A percentile compares a stretch with the other conserved stretches of the same genome.
phyloP scores from a whole-genome alignment of 2,888 invertebrate genomes.

The Hartigia nigra region DNA sequence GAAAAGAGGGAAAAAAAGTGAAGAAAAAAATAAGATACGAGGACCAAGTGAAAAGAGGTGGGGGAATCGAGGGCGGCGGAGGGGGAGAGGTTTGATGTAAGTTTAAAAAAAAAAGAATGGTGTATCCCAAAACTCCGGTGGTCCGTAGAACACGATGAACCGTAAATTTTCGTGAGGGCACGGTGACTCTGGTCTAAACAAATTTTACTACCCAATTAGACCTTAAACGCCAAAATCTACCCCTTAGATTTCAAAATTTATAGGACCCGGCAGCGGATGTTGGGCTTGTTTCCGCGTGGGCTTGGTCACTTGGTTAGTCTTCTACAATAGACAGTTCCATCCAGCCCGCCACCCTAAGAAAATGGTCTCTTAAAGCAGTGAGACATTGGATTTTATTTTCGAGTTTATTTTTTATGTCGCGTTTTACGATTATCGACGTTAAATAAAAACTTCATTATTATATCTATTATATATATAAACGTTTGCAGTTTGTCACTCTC shows the following conservation, averaged over 20 bases:
- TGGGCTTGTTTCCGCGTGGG: slow-evolving; percentile 9
- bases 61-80: slow-evolving; percentile 17
- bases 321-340: neutral
- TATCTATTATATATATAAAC: too few relatives aligned
- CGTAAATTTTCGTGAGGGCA: slow-evolving; percentile 38
- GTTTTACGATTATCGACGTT: neutral
- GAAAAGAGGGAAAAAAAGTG: neutral
- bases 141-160: slow-evolving; percentile 30
- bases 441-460: neutral
- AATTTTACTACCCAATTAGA: slow-evolving; percentile 41
- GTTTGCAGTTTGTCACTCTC: too few relatives aligned
- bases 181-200: slow-evolving; percentile 19
- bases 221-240: slow-evolving; percentile 31
- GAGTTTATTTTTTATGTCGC: slow-evolving; percentile 24
- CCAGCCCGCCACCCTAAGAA: neutral
- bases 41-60: neutral
- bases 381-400: slow-evolving; percentile 53
- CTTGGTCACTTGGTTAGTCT: neutral
- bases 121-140: slow-evolving; percentile 28
- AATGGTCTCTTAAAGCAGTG: slow-evolving; percentile 31
- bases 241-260: slow-evolving; percentile 25
- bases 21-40: too few relatives aligned
- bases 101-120: slow-evolving; percentile 19
- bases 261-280: slow-evolving; percentile 12
- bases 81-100: slow-evolving; percentile 22